Evolutionary conservation across 2,113 vertebrate species (phyloP).

Genomic region (Solenodon paradoxus): DNA sequence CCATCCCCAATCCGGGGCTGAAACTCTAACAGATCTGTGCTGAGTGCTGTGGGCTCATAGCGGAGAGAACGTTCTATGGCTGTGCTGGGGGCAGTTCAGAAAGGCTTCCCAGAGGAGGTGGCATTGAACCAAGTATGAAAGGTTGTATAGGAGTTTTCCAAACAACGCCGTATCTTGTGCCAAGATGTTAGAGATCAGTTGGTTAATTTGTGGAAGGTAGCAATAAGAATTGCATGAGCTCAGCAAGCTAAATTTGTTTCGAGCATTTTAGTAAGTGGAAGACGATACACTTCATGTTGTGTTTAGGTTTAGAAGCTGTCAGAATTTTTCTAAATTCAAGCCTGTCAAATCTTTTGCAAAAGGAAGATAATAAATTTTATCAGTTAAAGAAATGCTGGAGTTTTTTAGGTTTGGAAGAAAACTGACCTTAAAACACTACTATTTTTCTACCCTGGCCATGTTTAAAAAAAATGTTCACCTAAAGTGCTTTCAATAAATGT

Average conservation of each 20-base stretch:
- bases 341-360: background rate
- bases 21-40: background rate
- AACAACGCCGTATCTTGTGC: background rate
- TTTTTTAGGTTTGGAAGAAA: slow-evolving; percentile 28
- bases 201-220: background rate
- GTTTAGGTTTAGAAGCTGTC: slow-evolving; percentile 27
- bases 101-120: background rate
- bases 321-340: background rate
- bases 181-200: background rate
- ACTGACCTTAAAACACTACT: background rate
- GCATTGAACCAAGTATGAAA: background rate
- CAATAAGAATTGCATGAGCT: background rate
- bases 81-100: background rate
- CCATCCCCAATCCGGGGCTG: background rate
- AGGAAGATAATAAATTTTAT: slow-evolving; percentile 31
- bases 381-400: background rate
- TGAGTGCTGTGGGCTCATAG: background rate
- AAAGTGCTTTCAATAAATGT: slow-evolving; percentile 16
- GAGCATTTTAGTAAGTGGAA: background rate
- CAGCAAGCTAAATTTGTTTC: slow-evolving; percentile 27
- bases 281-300: background rate
- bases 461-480: background rate
- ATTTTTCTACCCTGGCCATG: background rate
- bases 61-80: background rate
- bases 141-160: background rate